Conservation (phyloP, 1,140 invertebrate species). For the Drosophila ohnishii region DNA sequence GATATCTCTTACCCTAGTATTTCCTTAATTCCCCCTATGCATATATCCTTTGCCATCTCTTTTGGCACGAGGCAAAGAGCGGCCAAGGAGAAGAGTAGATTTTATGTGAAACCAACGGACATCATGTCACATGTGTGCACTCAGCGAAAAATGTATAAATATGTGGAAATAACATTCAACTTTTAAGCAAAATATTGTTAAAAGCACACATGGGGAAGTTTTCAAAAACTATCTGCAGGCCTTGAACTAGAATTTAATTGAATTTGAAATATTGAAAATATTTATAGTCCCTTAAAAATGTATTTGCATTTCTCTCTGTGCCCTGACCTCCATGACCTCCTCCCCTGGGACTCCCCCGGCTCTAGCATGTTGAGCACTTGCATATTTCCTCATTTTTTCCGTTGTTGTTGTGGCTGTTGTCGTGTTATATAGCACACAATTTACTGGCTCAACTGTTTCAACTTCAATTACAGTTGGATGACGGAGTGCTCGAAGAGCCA, state of each 20-base stretch:
- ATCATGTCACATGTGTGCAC: conserved; percentile 35
- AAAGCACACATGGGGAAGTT: no score
- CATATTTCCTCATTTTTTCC: conserved; percentile 22
- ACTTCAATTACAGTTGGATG: conserved; percentile 57
- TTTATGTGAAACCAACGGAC: conserved; percentile 13
- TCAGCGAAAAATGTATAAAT: background rate
- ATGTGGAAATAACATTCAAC: background rate
- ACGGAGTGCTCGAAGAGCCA: conserved; percentile 9
- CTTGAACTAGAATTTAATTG: no score
- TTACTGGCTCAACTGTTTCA: conserved; percentile 61
- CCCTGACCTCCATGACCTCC: background rate
- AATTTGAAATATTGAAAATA: background rate
- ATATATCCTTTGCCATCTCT: background rate
- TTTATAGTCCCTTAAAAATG: background rate
- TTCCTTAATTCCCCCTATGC: background rate
- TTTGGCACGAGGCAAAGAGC: conserved; percentile 28
- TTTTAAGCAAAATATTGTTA: background rate
- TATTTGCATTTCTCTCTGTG: background rate
- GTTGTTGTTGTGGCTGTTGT: conserved; percentile 26
- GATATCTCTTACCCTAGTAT: conserved; percentile 5
- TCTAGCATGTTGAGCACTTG: conserved; percentile 7
- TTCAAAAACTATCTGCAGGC: no score
- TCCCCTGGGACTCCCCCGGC: background rate
- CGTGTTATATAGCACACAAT: conserved; percentile 52
- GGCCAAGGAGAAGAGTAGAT: background rate